phyloP scores from a whole-genome alignment of 2,797 vertebrate genomes.

The Acomys russatus region DNA sequence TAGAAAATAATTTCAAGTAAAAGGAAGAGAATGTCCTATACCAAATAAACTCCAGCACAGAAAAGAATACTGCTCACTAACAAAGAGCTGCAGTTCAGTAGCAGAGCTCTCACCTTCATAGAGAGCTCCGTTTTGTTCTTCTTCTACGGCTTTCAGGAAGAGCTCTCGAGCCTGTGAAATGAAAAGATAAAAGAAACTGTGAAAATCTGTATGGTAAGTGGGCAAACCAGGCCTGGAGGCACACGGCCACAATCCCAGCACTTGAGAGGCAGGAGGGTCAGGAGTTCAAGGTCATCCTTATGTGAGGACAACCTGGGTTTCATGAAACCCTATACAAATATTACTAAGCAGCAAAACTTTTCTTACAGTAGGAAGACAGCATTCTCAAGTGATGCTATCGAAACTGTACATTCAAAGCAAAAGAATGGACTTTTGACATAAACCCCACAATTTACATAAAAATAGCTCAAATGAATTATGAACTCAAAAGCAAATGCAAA shows the following conservation, averaged over 20 bases:
- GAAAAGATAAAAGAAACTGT: slow-evolving; percentile 74
- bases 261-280: not conserved
- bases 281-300: not conserved
- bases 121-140: slow-evolving; percentile 97
- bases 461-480: not conserved
- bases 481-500: slow-evolving; percentile 15
- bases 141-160: slow-evolving; percentile 97
- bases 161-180: slow-evolving; percentile 95
- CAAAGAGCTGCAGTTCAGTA: not conserved
- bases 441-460: slow-evolving; percentile 30
- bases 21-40: not conserved
- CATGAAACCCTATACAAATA: not conserved
- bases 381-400: not conserved
- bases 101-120: slow-evolving; percentile 93
- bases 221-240: not conserved
- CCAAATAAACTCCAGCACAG: slow-evolving; percentile 13
- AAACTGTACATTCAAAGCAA: not conserved
- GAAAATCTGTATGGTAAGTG: slow-evolving; percentile 30
- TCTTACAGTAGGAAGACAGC: not conserved
- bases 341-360: too few relatives aligned
- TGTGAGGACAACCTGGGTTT: not conserved
- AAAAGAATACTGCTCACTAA: not conserved
- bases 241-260: not conserved
- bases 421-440: not conserved
- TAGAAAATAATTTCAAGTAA: not conserved